Conservation (phyloP, 2,888 invertebrate species). For the Agonopterix heracliana region DNA sequence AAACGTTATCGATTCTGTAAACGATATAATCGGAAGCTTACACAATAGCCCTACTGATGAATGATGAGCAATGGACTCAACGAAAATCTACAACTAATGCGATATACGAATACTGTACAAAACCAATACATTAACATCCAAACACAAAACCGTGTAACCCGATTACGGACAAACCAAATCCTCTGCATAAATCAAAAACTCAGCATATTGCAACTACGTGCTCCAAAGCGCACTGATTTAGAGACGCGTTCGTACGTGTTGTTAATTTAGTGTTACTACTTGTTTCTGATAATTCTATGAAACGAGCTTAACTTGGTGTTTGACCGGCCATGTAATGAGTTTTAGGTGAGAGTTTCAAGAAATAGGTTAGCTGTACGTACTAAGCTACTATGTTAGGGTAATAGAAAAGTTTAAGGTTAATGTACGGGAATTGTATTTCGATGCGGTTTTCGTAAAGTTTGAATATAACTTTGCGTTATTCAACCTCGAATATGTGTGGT, state of each 20-base stretch:
- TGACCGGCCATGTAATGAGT: slow-evolving; percentile 12
- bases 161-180: slow-evolving; percentile 10
- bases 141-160: slow-evolving; percentile 7
- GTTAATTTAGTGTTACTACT: slow-evolving; percentile 31
- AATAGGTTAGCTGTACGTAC: no score
- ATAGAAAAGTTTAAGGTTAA: no score
- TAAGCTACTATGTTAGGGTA: no score
- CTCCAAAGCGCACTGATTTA: slow-evolving; percentile 28
- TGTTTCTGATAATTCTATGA: slow-evolving; percentile 23
- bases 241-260: slow-evolving; percentile 26
- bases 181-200: slow-evolving; percentile 39
- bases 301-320: slow-evolving; percentile 7
- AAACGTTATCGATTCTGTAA: no score
- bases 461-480: no score
- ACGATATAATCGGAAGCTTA: no score
- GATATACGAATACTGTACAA: not conserved
- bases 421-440: no score
- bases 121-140: slow-evolving; percentile 5
- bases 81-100: no score
- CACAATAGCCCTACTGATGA: no score
- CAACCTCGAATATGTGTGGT: no score
- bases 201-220: slow-evolving; percentile 35
- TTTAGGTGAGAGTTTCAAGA: not conserved
- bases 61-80: no score
- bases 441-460: no score